Conservation (phyloP, 2,113 vertebrate species). For the Corythaixoides concolor region DNA sequence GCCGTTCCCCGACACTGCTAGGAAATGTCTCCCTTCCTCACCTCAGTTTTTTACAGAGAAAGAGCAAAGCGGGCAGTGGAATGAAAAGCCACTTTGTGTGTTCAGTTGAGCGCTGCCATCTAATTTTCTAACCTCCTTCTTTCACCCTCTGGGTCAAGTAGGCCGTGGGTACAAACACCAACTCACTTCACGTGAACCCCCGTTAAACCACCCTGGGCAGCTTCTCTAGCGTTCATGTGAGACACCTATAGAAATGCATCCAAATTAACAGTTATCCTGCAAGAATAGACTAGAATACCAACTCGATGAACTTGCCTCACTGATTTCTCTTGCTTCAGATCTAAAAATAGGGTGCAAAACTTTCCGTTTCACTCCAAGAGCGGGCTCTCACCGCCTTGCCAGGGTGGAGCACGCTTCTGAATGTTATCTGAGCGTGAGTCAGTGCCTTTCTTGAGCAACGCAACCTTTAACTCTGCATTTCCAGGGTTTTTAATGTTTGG, state of each 20-base stretch:
- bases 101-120: neutral
- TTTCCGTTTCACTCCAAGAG: neutral
- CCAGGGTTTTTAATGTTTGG: neutral
- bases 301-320: neutral
- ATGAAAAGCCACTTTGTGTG: neutral
- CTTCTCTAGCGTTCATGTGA: neutral
- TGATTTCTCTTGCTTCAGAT: neutral
- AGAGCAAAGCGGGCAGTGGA: neutral
- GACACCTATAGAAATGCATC: neutral
- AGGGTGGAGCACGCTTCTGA: neutral
- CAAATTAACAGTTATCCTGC: neutral
- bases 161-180: neutral
- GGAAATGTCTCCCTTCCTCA: neutral
- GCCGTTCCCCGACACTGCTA: neutral
- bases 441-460: constrained; percentile 16
- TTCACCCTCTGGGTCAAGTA: neutral
- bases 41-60: neutral
- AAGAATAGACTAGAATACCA: neutral
- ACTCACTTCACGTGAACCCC: rapidly evolving
- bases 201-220: neutral
- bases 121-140: neutral
- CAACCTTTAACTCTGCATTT: constrained; percentile 34
- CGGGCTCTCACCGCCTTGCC: neutral
- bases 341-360: neutral
- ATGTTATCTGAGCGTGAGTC: constrained; percentile 5